phyloP scores from a whole-genome alignment of 2,888 invertebrate species.

The Spisula subtruncata region DNA sequence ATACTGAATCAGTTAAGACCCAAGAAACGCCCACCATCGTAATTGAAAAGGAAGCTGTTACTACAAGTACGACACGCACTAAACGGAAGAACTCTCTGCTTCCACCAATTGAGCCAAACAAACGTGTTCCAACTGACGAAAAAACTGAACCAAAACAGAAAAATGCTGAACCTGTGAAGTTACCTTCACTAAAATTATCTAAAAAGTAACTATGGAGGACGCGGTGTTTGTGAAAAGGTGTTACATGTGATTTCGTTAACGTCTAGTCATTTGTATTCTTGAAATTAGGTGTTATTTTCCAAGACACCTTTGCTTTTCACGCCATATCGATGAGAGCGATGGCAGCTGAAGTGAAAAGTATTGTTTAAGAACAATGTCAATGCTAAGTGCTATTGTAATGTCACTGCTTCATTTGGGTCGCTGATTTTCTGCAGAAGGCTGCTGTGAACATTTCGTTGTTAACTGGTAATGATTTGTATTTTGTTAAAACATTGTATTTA shows the following conservation, averaged over 20 bases:
- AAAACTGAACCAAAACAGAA: neutral
- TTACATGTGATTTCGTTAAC: neutral
- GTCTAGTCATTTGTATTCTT: neutral
- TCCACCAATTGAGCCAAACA: neutral
- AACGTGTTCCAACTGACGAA: neutral
- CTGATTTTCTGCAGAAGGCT: no score
- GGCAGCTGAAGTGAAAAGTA: neutral
- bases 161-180: neutral
- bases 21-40: neutral
- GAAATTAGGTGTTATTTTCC: no score
- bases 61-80: neutral
- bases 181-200: constrained; percentile 11
- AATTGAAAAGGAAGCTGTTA: neutral
- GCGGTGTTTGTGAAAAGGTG: neutral
- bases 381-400: no score
- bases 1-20: neutral
- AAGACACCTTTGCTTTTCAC: neutral
- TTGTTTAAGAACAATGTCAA: neutral
- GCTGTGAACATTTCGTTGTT: no score
- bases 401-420: no score
- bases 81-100: constrained; percentile 11
- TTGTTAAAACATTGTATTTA: no score
- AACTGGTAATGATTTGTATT: no score
- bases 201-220: neutral
- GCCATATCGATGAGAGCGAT: neutral